Percentiles rank a stretch among this genome's conserved stretches.
phyloP scores from a whole-genome alignment of 2,113 vertebrate species.

The Colinus virginianus region DNA sequence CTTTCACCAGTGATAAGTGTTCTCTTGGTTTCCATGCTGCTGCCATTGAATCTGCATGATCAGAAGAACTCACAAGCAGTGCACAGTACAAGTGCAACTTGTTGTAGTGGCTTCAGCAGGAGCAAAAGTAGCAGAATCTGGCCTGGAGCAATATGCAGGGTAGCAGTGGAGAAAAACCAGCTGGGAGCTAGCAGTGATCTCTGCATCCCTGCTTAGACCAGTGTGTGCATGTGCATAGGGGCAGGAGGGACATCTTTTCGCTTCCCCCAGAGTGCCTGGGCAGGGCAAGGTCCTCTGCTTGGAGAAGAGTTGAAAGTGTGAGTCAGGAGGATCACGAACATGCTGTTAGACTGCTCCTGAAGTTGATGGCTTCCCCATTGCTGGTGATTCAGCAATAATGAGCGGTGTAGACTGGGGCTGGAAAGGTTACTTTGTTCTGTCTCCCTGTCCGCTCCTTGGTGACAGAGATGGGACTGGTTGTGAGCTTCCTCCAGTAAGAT shows the following conservation, averaged over 20 bases:
- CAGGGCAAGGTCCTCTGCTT: neutral
- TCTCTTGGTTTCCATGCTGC: neutral
- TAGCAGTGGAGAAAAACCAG: neutral
- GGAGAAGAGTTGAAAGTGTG: neutral
- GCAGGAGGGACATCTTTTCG: neutral
- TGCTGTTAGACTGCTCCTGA: neutral
- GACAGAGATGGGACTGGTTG: neutral
- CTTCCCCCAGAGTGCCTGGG: fast-evolving
- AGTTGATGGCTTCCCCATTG: neutral
- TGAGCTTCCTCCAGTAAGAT: fast-evolving
- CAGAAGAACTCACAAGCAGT: neutral
- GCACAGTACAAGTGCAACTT: neutral
- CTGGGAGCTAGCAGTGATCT: neutral
- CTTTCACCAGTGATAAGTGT: conserved; percentile 25
- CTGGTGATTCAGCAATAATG: conserved; percentile 23
- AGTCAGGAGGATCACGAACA: conserved; percentile 9
- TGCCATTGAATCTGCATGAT: neutral
- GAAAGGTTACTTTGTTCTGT: neutral
- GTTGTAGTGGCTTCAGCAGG: neutral
- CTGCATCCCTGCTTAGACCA: neutral
- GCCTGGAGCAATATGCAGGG: neutral
- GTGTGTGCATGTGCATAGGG: fast-evolving
- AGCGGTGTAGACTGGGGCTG: neutral
- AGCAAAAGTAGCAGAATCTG: conserved; percentile 14
- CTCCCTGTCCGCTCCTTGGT: fast-evolving